Conservation (phyloP, 1,140 invertebrate species). For the Trypoxylus dichotomus region DNA sequence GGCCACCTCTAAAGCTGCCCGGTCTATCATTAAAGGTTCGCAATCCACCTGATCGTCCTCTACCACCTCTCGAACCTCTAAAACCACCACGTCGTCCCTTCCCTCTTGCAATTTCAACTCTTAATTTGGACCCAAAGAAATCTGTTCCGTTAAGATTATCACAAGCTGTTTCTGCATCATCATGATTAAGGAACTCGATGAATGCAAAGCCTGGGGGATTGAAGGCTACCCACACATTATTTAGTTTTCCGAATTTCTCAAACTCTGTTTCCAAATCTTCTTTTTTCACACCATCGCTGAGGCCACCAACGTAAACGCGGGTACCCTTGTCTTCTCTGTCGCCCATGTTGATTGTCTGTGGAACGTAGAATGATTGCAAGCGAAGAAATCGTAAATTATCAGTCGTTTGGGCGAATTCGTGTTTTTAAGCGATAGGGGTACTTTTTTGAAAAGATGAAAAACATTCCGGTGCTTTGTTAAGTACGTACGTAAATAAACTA, state of each 20-base stretch:
- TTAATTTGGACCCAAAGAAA: conserved; percentile 75
- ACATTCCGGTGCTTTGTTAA: conserved; percentile 28
- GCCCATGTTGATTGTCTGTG: conserved; percentile 49
- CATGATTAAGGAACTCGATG: conserved; percentile 94
- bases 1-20: conserved; percentile 45
- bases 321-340: conserved; percentile 59
- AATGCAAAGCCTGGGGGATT: conserved; percentile 98
- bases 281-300: conserved; percentile 81
- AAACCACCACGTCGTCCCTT: conserved; percentile 61
- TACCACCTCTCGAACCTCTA: conserved; percentile 46
- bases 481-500: conserved; percentile 27
- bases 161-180: conserved; percentile 93
- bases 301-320: conserved; percentile 82
- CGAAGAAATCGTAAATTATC: conserved; percentile 42
- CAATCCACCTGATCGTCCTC: conserved; percentile 34
- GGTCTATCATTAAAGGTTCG: conserved; percentile 56
- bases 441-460: conserved; percentile 29
- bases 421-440: conserved; percentile 42
- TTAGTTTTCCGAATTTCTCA: conserved; percentile 68
- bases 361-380: conserved; percentile 50
- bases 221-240: conserved; percentile 91
- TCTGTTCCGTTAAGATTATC: conserved; percentile 87
- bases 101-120: conserved; percentile 81
- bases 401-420: conserved; percentile 51
- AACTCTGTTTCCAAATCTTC: conserved; percentile 90